Base-by-base conservation (phyloP, 2,797 vertebrate species). In the Acanthurus lineatus region DNA sequence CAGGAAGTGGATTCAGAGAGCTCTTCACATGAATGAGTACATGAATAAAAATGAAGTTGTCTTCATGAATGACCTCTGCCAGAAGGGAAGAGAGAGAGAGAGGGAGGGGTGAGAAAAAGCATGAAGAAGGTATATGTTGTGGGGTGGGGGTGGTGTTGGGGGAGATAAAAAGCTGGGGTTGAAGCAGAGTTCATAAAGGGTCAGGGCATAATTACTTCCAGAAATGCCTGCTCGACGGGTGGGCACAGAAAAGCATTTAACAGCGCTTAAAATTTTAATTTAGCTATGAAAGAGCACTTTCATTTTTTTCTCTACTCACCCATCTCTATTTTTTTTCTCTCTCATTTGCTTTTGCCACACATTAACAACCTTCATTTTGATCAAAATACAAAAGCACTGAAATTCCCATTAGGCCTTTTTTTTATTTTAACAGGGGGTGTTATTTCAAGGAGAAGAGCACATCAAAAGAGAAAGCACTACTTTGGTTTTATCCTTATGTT, bases 311-410 rank as follows among this genome's bases (percentile, higher is more conserved):
- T 20, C 17, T 16, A 28, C 71, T 49, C 57, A 51, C 32, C 47
- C 59, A 57, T 78, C 56, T 48, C 75, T 69, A 57, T 66, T 58
- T 65, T 67, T 45, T 56, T 74, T 4, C 53, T 60, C 76, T 69
- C 68, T 89, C 77, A 78, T 85, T 80, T 86, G 51, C 79, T 79
- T 73, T 79, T 82, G 76, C 83, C 85, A 65, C 82, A 88, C 75
- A 88, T 91, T 87, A 88, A 83, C 83, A 84, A 82, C 72, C 66
- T 81, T 89, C 44, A 65, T 86, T 91, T 89, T 91, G 88, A 92
- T 91, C 81, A 86, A 87, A 93, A 91, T 62, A 88, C 84, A 87
- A 90, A 90, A 82, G 87, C 69, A 48, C 72, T 88, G 59, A 82
- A 89, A 92, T 88, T 92, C 87, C 88, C 88, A 91, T 87, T 83